Percentiles rank a stretch among this genome's conserved stretches.
Conservation (phyloP, 2,113 vertebrate species). For the Acanthochromis polyacanthus region DNA sequence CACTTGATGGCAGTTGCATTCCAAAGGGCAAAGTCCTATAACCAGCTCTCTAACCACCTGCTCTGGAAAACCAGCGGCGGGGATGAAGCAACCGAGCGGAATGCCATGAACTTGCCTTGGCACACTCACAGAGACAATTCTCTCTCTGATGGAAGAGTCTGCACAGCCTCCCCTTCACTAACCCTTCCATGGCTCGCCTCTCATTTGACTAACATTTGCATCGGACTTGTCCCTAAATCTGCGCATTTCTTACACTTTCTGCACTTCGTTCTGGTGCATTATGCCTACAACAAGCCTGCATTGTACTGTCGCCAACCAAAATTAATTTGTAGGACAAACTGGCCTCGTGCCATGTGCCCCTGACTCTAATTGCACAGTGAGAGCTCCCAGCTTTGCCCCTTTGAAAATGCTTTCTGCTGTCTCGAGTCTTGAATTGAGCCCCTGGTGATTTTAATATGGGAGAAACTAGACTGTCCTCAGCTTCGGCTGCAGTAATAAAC, state of each 20-base stretch:
- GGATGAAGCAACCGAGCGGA: conserved; percentile 25
- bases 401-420: conserved; percentile 10
- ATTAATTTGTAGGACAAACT: conserved; percentile 74
- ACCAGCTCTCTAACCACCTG: conserved; percentile 41
- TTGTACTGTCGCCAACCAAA: conserved; percentile 78
- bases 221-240: neutral
- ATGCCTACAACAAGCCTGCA: conserved; percentile 61
- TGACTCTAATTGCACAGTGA: conserved; percentile 64
- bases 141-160: conserved; percentile 10
- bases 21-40: conserved; percentile 62
- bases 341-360: conserved; percentile 65
- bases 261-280: conserved; percentile 18
- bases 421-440: conserved; percentile 9
- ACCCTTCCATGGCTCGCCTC: neutral
- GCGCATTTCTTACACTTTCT: neutral
- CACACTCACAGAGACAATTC: conserved; percentile 2
- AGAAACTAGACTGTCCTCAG: conserved; percentile 7
- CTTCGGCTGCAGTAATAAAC: conserved; percentile 43
- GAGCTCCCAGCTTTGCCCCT: conserved; percentile 28
- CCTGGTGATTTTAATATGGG: conserved; percentile 9
- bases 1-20: conserved; percentile 38
- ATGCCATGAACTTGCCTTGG: conserved; percentile 23
- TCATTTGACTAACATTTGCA: neutral
- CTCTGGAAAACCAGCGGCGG: conserved; percentile 13
- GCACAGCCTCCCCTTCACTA: conserved; percentile 3